Conservation (phyloP, 30 jellyfish, hydroid and myxozoan species). For the Sanderia malayensis region DNA sequence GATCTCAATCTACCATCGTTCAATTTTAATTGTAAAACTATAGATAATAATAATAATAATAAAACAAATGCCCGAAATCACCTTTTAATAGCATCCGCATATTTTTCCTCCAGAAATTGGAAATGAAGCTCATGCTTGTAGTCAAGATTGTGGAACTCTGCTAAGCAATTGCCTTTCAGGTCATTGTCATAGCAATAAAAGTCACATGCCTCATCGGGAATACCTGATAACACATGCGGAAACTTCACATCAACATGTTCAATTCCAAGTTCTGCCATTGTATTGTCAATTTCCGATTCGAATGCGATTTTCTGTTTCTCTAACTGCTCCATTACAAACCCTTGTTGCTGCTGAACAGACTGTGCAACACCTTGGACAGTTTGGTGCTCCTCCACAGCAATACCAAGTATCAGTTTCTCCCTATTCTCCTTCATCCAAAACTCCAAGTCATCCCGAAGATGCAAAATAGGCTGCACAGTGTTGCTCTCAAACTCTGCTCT, state of each 20-base stretch:
- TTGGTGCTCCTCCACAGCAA: conserved; percentile 47
- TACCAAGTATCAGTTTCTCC: conserved; percentile 45
- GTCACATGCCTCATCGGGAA: conserved; percentile 50
- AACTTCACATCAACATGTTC: conserved; percentile 52
- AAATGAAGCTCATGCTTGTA: conserved; percentile 52
- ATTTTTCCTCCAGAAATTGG: conserved; percentile 58
- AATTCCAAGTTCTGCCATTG: conserved; percentile 44
- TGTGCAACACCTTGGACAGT: conserved; percentile 31
- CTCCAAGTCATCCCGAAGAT: conserved; percentile 66
- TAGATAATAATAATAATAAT: too few species aligned
- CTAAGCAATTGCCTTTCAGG: conserved; percentile 37
- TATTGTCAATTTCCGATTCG: conserved; percentile 24
- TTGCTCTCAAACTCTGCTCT: conserved; percentile 31
- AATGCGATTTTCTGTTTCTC: conserved; percentile 46
- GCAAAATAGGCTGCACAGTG: conserved; percentile 66
- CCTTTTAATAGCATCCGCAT: conserved; percentile 61
- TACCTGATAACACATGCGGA: conserved; percentile 63
- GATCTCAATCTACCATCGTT: too few species aligned
- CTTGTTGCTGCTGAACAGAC: conserved; percentile 81
- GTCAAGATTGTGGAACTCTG: conserved; percentile 62
- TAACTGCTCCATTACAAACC: conserved; percentile 28
- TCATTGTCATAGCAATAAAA: conserved; percentile 61
- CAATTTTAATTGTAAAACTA: too few species aligned
- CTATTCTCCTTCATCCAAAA: conserved; percentile 71
- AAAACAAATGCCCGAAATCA: too few species aligned